Conservation (phyloP, 23 tunicate genomes). For the Phallusia fumigata region DNA sequence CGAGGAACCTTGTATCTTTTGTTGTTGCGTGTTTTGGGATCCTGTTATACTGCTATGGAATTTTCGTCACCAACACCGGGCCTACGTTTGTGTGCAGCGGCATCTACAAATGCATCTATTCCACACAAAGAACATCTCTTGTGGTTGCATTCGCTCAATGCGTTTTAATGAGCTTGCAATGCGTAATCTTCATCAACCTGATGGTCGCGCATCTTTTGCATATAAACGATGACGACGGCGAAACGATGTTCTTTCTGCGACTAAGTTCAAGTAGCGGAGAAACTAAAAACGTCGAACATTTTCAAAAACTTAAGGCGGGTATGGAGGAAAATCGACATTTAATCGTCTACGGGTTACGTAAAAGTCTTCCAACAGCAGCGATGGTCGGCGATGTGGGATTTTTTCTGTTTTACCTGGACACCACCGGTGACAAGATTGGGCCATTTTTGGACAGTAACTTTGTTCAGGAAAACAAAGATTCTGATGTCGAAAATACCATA, state of each 20-base stretch:
- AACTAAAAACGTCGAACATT: neutral
- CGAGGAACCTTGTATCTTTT: neutral
- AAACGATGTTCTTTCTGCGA: neutral
- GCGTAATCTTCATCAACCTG: neutral
- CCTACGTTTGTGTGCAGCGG: neutral
- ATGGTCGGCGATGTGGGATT: constrained; percentile 1
- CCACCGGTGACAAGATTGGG: neutral
- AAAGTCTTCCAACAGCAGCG: neutral
- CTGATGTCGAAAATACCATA: neutral
- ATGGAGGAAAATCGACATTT: neutral
- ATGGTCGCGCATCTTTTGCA: neutral
- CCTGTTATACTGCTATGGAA: neutral
- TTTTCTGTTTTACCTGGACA: neutral
- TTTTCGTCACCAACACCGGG: neutral
- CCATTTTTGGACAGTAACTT: neutral
- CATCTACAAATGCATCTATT: neutral
- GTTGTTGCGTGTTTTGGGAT: neutral
- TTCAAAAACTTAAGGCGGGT: neutral
- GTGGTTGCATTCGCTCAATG: neutral
- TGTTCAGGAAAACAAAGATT: neutral
- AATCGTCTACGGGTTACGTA: neutral
- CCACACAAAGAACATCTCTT: neutral
- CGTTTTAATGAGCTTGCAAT: neutral
- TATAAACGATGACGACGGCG: neutral
- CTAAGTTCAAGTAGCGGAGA: neutral